Evolutionary conservation across 2,888 invertebrate genomes (phyloP), one percentile per base, ranked within the genome.

Genomic region (Eulithis testata): DNA sequence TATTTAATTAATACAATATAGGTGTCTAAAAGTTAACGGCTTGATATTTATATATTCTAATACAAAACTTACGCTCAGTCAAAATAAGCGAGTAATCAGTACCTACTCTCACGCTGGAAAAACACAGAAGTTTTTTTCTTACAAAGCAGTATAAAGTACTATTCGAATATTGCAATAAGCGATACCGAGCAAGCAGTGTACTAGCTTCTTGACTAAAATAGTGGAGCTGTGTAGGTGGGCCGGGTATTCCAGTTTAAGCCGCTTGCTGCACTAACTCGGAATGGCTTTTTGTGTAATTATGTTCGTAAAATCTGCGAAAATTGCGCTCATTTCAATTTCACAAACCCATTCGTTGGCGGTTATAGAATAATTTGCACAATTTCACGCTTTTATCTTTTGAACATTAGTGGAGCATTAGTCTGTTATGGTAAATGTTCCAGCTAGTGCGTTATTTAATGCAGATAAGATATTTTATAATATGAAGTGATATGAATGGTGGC

Each of bases 281-380:
- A 79, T 77, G 71, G 74, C 65, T 67, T 76, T 78, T 76, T 53
- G 71, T 73, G 72, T 72, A 76, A 76, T 77, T 75, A 75, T 69
- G 70, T 70, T 71, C 71, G 52, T 66, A 68, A 68, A 69, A 65
- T 53, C 58, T 61, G 65, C 53, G 47, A 54, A 60, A 60, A 66
- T 65, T 61, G 44, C 60, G 50, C 50, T 60, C 51, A 60, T 65
- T 65, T 40, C 45, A 52, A 52, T 60, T 51, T 54, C 36, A 53
- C 45, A 11, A 12, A 40, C 56, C 27, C 45, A 45, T 65, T 65
- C 55, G 52, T 58, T 63, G 49, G 14, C 31, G n/a, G 50, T 57
- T 57, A 56, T 56, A 43, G 44, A 51, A 56, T 44, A 51, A 56
- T 62, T 62, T 51, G 55, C 27, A 40, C 21, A 40, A 40, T 40